A percentile compares a stretch with the other conserved stretches of the same genome.
Conservation (phyloP, 1,140 invertebrate genomes). For the Platyscapa corneri region DNA sequence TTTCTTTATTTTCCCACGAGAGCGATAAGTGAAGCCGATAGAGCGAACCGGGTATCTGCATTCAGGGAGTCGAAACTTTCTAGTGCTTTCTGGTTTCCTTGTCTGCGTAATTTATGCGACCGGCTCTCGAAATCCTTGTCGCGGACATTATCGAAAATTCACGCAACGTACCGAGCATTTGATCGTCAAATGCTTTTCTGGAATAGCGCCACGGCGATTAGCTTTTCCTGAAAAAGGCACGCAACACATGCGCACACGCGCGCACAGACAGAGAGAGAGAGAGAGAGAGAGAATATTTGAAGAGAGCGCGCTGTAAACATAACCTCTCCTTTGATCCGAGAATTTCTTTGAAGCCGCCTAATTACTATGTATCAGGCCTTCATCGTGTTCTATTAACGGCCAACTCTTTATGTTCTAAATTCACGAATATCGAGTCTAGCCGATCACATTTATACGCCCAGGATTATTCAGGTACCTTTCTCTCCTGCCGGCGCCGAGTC, state of each 20-base stretch:
- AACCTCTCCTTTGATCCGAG: background rate
- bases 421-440: background rate
- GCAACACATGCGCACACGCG: too few relatives aligned
- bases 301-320: background rate
- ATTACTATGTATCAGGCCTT: conserved; percentile 12
- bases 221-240: background rate
- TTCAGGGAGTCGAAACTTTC: conserved; percentile 14
- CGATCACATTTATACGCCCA: background rate
- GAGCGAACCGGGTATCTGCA: background rate
- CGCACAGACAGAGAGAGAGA: too few relatives aligned
- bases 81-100: background rate
- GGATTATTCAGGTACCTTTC: background rate
- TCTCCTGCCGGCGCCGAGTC: background rate
- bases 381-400: background rate
- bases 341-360: background rate
- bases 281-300: too few relatives aligned
- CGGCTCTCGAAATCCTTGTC: background rate
- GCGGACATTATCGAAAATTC: background rate
- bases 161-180: background rate
- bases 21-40: background rate
- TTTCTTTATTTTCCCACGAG: too few relatives aligned
- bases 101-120: conserved; percentile 1
- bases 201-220: background rate
- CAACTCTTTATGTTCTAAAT: conserved; percentile 4
- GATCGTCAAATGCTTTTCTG: background rate